Evolutionary conservation across 2,797 vertebrate species (phyloP).

Genomic region (Bufotes viridis): DNA sequence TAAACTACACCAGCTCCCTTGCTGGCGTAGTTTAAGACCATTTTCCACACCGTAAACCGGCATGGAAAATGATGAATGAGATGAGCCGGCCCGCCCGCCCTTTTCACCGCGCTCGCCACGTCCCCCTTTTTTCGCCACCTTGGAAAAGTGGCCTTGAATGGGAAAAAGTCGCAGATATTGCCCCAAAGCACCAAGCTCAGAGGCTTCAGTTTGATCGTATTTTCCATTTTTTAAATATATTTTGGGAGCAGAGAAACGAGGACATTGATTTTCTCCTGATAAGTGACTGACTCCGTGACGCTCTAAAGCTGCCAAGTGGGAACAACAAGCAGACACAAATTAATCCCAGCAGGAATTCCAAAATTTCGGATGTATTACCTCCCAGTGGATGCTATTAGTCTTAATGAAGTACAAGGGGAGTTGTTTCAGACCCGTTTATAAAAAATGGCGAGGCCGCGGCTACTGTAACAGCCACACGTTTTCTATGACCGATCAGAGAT

Average conservation of each 20-base stretch:
- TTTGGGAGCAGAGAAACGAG: neutral
- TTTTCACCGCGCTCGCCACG: no score
- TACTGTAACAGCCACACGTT: neutral
- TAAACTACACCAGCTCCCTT: no score
- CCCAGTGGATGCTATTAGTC: neutral
- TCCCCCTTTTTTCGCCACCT: no score
- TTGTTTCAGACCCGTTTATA: neutral
- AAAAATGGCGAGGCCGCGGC: no score
- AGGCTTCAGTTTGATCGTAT: neutral
- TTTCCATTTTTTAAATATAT: neutral
- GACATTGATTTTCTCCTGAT: slow-evolving; percentile 32
- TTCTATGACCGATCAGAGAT: neutral
- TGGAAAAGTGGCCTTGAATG: no score
- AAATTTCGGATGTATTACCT: neutral
- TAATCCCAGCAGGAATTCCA: slow-evolving; percentile 6
- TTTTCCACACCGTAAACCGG: no score
- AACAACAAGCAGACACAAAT: slow-evolving; percentile 8
- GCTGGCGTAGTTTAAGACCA: no score
- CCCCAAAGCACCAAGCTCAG: neutral
- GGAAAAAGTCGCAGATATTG: no score
- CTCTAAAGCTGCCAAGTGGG: neutral
- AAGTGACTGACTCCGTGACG: neutral
- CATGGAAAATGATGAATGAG: no score
- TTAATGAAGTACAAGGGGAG: neutral
- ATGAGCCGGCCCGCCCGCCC: no score